Evolutionary conservation across 2,888 invertebrate genomes (phyloP), one percentile per base, ranked within the genome.

Genomic region (Platycheirus rosarum): DNA sequence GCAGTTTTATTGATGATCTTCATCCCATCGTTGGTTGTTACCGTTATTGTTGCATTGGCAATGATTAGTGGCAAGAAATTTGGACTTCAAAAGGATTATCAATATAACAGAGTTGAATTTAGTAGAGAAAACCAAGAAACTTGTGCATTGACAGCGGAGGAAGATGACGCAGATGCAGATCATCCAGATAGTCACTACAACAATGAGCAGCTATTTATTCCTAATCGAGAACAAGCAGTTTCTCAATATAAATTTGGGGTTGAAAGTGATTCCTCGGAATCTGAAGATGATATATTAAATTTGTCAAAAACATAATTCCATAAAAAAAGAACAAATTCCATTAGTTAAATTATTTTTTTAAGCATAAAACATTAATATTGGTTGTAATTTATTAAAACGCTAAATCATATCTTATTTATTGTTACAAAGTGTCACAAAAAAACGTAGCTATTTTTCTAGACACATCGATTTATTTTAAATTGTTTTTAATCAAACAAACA

Each of bases 101-200:
- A 84, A 0, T 89, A 89, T 77, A 86, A 87, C 18, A 86, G 88
- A 11, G 89, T 89, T 2, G 87, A 87, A 2, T 86, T 88, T 23
- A 85, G 87, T 55, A 51, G 78, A 0, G 57, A 84, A 5, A 85
- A 84, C 14, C 86, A 86, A 5, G 85, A 82, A 66, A 63, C 68
- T 9, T 26, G 51, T 2, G 55, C 68, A 11, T 16, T 85, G 18
- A 84, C 75, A 26, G 75, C 65, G 0, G 46, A 42, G 7, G 74
- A 78, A 5, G 68, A 53, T 4, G 62, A 82, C 5, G 7, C 8
- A 1, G 49, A 80, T 13, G 65, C 57, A 55, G 1, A 6, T 0
- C 37, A 70, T 2, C 9, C 63, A 3, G 14, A 55, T 32, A 23
- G 2, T 9, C 20, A 13, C 29, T 63, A 65, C 13, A 75, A 63